Base-by-base conservation (phyloP, 2,797 vertebrate genomes). In the Coregonus suidteri region DNA sequence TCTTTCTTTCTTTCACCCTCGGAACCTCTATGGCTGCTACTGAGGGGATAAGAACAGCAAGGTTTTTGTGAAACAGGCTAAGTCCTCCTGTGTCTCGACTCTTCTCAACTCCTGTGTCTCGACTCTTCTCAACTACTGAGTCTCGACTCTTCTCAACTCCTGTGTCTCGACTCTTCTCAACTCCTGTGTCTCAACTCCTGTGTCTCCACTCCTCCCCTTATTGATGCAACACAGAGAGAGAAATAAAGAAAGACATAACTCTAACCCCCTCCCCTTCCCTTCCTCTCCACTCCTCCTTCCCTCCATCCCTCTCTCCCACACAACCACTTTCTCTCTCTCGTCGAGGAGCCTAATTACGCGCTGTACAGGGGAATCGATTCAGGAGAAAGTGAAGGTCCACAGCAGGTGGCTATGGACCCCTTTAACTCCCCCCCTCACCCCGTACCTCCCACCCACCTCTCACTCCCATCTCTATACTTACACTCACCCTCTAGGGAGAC, bases 311-410 rank as follows among this genome's bases (percentile, higher is more conserved):
- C 75, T 59, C 41, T 76, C 86, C 41, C 41, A 13, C 41, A 47
- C 2, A 47, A 47, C 41, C 84, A 83, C 81, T 87, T 73, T 81
- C 77, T 71, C 83, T 64, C 90, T 89, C 91, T 92, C 83, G 86
- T 83, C 62, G 75, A 88, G 86, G 56, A 59, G 90, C 86, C 90
- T 93, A 93, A 93, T 93, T 93, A 93, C 88, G 83, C 72, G 79
- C 83, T 82, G 90, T 93, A 91, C 89, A 90, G 88, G 84, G 81
- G 84, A 90, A 93, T 93, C 91, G 67, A 93, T 93, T 90, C 77
- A 84, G 84, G 79, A 89, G 87, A 88, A 88, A 92, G 86, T 88
- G 85, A 92, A 91, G 88, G 90, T 91, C 88, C 91, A 87, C 81
- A 89, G 87, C 85, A 90, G 89, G 84, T 86, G 79, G 83, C 77